Percentiles rank a stretch among this genome's conserved stretches.
phyloP scores from a whole-genome alignment of 1,140 invertebrate genomes.

The Ceratina japonica region DNA sequence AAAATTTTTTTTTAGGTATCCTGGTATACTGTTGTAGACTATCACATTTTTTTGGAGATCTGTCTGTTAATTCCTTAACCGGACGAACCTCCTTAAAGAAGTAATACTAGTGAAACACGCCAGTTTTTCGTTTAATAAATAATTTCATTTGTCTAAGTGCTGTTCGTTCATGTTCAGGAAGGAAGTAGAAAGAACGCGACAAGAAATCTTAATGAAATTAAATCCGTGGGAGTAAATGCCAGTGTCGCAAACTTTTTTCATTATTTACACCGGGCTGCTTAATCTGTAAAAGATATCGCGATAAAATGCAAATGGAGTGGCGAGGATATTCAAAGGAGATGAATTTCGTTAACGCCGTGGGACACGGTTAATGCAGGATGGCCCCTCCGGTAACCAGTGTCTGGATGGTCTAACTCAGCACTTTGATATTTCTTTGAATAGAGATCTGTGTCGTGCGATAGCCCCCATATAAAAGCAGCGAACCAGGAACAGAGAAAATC shows the following conservation, averaged over 20 bases:
- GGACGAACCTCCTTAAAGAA: no score
- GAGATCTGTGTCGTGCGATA: constrained; percentile 71
- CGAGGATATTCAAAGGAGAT: constrained; percentile 49
- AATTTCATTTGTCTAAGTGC: no score
- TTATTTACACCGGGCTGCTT: constrained; percentile 4
- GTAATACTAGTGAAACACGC: no score
- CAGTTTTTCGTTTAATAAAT: no score
- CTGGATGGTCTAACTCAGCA: constrained; percentile 68
- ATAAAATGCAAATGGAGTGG: constrained; percentile 46
- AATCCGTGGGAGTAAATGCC: no score
- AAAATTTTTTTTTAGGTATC: no score
- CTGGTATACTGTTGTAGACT: no score
- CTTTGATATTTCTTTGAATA: constrained; percentile 73
- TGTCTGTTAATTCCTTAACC: no score
- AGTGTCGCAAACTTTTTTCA: not conserved
- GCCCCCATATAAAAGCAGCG: constrained; percentile 50
- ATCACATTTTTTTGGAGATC: no score
- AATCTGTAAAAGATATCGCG: constrained; percentile 20
- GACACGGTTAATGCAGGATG: constrained; percentile 57
- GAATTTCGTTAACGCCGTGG: constrained; percentile 59
- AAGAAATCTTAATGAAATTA: no score
- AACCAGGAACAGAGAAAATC: constrained; percentile 46
- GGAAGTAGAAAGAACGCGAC: no score
- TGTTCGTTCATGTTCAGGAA: no score
- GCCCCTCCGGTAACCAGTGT: constrained; percentile 40